Conservation (phyloP, 2,888 invertebrate genomes). For the Ephialtes manifestator region DNA sequence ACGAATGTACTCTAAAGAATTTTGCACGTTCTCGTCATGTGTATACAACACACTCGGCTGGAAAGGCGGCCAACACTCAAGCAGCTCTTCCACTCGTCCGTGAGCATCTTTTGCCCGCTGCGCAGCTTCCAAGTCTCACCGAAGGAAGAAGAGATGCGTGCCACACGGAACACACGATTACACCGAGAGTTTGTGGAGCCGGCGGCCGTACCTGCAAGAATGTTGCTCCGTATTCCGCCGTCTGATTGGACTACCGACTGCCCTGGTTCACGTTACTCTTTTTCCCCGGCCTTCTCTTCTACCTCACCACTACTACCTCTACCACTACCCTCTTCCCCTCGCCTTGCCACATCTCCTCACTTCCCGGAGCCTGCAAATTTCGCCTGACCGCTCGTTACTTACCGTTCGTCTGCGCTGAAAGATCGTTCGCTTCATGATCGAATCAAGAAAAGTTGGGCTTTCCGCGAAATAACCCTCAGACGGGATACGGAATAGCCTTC, state of each 20-base stretch:
- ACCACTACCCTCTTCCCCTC: not conserved
- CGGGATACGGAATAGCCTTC: not conserved
- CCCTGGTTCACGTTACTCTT: conserved; percentile 51
- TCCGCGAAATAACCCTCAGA: conserved; percentile 1
- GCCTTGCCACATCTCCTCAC: not conserved
- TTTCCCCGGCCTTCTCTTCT: conserved; percentile 9
- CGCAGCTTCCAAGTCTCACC: not conserved
- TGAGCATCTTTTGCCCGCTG: not conserved
- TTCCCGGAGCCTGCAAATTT: conserved; percentile 41
- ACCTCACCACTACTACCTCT: not conserved
- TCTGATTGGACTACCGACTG: conserved; percentile 66
- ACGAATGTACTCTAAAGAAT: not conserved
- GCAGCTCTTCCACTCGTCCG: not conserved
- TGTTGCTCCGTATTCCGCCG: conserved; percentile 64
- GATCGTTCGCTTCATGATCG: not conserved
- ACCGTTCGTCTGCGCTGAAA: conserved; percentile 38
- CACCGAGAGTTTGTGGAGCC: conserved; percentile 15
- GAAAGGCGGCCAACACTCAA: conserved; percentile 34
- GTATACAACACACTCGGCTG: not conserved
- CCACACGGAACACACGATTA: conserved; percentile 31
- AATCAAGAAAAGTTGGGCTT: conserved; percentile 18
- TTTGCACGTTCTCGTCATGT: not conserved
- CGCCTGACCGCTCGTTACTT: conserved; percentile 46
- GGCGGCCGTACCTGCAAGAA: conserved; percentile 58
- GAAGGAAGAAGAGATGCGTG: conserved; percentile 18